A percentile compares a stretch with the other conserved stretches of the same genome.
phyloP scores from a whole-genome alignment of 2,888 invertebrate species.

The Apotomis betuletana region DNA sequence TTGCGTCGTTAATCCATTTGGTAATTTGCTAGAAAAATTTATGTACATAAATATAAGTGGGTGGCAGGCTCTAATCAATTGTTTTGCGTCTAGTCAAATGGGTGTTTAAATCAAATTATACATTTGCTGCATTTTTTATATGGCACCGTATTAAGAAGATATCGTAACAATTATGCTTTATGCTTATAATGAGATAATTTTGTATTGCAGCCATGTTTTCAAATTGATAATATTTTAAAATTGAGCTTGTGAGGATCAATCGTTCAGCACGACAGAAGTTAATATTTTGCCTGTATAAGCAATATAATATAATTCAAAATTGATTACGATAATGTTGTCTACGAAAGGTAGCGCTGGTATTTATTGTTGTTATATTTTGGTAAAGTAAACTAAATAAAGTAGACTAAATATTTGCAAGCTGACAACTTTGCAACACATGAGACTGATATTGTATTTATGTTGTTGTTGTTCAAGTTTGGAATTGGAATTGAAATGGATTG shows the following conservation, averaged over 20 bases:
- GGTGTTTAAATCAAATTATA: slow-evolving; percentile 29
- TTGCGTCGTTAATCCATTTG: slow-evolving; percentile 19
- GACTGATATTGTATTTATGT: slow-evolving; percentile 75
- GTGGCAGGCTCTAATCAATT: slow-evolving; percentile 54
- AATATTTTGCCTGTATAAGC: background rate
- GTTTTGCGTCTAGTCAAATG: slow-evolving; percentile 57
- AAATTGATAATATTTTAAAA: no score
- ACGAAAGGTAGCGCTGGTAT: background rate
- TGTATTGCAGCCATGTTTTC: no score
- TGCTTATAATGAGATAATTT: no score
- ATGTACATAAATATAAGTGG: slow-evolving; percentile 45
- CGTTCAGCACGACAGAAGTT: background rate
- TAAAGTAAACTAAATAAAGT: slow-evolving; percentile 7
- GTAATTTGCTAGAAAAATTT: slow-evolving; percentile 33
- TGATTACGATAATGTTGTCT: slow-evolving; percentile 10
- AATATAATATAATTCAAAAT: background rate
- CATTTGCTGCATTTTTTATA: slow-evolving; percentile 1
- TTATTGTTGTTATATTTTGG: slow-evolving; percentile 3
- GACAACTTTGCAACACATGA: slow-evolving; percentile 63
- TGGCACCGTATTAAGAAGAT: background rate
- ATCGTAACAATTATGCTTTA: background rate
- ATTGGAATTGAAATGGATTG: slow-evolving; percentile 40
- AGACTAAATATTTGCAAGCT: slow-evolving; percentile 49
- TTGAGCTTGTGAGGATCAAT: background rate
- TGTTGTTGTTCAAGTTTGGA: slow-evolving; percentile 56